These are phyloP conservation scores for Anorthoa munda DNA, from an alignment of 2,888 invertebrate genomes.

Conservation along the genomic window DNA sequence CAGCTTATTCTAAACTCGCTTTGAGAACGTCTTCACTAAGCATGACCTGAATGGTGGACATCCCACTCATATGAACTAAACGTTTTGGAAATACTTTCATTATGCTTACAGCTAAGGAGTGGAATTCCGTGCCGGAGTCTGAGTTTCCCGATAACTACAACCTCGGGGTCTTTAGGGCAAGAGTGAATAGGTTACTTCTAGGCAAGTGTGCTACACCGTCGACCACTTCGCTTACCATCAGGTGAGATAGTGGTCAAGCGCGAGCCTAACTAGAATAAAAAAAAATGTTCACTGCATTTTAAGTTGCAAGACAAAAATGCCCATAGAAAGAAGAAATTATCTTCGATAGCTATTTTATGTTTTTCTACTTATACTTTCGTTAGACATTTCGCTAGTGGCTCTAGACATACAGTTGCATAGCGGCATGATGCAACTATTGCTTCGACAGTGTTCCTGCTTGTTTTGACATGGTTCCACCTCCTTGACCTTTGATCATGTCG, in stretches of 20 bases:
- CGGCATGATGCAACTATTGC: conserved; percentile 62
- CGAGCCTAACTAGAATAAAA: too few relatives aligned
- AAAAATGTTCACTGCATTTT: not conserved
- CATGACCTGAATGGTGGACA: not conserved
- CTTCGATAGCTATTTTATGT: too few relatives aligned
- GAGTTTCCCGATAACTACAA: too few relatives aligned
- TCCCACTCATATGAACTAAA: too few relatives aligned
- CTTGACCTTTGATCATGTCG: conserved; percentile 48
- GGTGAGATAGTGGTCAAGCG: too few relatives aligned
- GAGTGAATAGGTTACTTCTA: too few relatives aligned
- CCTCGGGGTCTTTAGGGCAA: too few relatives aligned
- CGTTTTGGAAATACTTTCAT: too few relatives aligned
- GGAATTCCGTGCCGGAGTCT: too few relatives aligned
- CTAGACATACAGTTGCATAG: conserved; percentile 54
- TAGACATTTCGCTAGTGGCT: conserved; percentile 14
- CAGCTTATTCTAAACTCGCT: not conserved
- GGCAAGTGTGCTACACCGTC: too few relatives aligned
- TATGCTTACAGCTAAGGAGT: too few relatives aligned
- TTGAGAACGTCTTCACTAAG: not conserved
- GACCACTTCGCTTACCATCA: too few relatives aligned
- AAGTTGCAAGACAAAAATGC: not conserved
- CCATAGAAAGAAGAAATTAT: not conserved
- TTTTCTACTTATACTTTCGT: conserved; percentile 6
- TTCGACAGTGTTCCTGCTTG: conserved; percentile 52
- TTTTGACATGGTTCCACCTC: conserved; percentile 61